Evolutionary conservation across 2,888 invertebrate species (phyloP).

Genomic region (Tetheella fluctuosa): DNA sequence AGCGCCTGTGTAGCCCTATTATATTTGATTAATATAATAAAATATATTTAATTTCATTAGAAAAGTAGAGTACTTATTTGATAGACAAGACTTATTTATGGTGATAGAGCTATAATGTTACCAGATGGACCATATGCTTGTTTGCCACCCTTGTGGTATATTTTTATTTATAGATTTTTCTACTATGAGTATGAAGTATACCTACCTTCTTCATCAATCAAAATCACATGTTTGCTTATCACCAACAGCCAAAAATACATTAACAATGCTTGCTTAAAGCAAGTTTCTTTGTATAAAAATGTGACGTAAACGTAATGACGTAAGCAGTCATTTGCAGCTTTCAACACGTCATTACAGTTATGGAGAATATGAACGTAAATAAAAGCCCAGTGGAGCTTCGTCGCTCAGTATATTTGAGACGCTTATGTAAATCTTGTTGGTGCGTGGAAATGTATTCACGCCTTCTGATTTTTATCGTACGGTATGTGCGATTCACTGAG

Average conservation of each 20-base stretch:
- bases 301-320: constrained; percentile 9
- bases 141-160: no score
- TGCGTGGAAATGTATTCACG: constrained; percentile 59
- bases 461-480: constrained; percentile 59
- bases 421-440: constrained; percentile 56
- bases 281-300: not conserved
- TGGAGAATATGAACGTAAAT: constrained; percentile 26
- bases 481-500: constrained; percentile 50
- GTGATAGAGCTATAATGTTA: no score
- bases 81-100: no score
- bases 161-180: no score
- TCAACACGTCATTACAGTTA: constrained; percentile 26
- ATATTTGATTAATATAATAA: no score
- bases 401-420: constrained; percentile 30
- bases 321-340: constrained; percentile 17
- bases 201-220: not conserved
- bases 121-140: no score
- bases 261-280: not conserved
- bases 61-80: no score
- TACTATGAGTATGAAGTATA: not conserved
- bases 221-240: not conserved
- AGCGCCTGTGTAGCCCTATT: no score
- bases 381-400: constrained; percentile 12
- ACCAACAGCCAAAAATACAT: not conserved
- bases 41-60: no score